These are phyloP conservation scores for Rhodinocichla rosea DNA, from an alignment of 2,113 vertebrate species.

Conservation along the genomic window DNA sequence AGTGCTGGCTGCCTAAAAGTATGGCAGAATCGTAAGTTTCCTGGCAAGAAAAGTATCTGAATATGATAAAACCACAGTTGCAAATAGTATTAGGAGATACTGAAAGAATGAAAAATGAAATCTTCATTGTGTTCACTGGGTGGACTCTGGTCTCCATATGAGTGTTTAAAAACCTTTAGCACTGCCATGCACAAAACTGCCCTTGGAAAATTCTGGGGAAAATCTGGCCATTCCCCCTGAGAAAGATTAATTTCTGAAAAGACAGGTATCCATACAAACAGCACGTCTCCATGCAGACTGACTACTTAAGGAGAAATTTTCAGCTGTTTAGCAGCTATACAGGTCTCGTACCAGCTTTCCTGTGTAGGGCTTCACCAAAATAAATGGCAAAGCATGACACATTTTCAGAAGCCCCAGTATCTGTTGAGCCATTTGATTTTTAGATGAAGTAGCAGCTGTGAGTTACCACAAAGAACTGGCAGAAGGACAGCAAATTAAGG, in stretches of 20 bases:
- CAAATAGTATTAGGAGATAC: conserved; percentile 16
- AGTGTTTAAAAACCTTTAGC: not conserved
- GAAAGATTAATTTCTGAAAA: not conserved
- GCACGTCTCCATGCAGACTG: not conserved
- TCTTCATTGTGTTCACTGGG: not conserved
- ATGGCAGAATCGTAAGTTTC: conserved; percentile 12
- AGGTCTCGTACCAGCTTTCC: not conserved
- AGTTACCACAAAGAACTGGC: not conserved
- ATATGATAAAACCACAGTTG: conserved; percentile 21
- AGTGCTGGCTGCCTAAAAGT: conserved; percentile 4
- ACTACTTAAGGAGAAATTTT: not conserved
- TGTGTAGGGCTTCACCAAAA: not conserved
- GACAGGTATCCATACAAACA: not conserved
- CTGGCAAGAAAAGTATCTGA: conserved; percentile 24
- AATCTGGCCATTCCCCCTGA: not conserved
- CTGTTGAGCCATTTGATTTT: not conserved
- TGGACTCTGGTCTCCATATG: not conserved
- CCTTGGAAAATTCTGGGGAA: not conserved
- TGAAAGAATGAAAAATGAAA: conserved; percentile 1
- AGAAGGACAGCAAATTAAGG: not conserved
- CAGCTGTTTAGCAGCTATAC: not conserved
- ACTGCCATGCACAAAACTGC: not conserved
- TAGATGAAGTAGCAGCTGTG: not conserved
- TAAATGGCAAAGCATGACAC: not conserved
- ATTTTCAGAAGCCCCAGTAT: not conserved